A percentile compares a stretch with the other conserved stretches of the same genome.
Evolutionary conservation across 2,113 vertebrate genomes (phyloP).

Genomic region (Ameiurus melas): DNA sequence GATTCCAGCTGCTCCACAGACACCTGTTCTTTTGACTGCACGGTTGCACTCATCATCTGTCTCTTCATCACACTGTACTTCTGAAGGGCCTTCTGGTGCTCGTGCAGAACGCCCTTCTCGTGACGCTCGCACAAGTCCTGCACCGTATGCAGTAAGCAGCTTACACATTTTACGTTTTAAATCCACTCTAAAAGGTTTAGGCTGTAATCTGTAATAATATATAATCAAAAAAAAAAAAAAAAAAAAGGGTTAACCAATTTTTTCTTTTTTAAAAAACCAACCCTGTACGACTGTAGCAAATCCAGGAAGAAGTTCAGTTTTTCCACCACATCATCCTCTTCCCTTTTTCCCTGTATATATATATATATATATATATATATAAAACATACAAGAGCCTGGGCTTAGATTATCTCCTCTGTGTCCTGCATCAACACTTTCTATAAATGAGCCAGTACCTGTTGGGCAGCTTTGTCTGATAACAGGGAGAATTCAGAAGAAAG

Average conservation of each 20-base stretch:
- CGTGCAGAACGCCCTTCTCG: conserved; percentile 91
- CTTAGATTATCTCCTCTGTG: background rate
- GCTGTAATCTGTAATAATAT: background rate
- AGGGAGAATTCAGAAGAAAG: conserved; percentile 90
- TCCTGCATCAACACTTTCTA: background rate
- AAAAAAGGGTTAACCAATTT: too few species aligned
- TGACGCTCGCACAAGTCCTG: conserved; percentile 96
- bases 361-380: too few species aligned
- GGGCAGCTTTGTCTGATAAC: conserved; percentile 89
- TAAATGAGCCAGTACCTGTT: conserved; percentile 79
- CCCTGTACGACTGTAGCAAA: conserved; percentile 94
- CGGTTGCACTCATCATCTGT: conserved; percentile 87
- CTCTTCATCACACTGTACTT: conserved; percentile 92
- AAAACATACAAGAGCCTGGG: background rate
- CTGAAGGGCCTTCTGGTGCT: conserved; percentile 92
- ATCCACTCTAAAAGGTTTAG: background rate
- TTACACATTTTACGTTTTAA: background rate
- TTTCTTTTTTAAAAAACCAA: too few species aligned
- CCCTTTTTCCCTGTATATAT: conserved; percentile 82
- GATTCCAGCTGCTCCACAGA: conserved; percentile 92
- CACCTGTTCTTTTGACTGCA: conserved; percentile 85
- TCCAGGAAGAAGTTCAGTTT: conserved; percentile 95
- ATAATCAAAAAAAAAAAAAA: too few species aligned
- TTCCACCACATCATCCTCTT: conserved; percentile 96
- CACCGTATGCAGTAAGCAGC: background rate